phyloP scores from a whole-genome alignment of 2,113 vertebrate species.

The Ellobius talpinus region DNA sequence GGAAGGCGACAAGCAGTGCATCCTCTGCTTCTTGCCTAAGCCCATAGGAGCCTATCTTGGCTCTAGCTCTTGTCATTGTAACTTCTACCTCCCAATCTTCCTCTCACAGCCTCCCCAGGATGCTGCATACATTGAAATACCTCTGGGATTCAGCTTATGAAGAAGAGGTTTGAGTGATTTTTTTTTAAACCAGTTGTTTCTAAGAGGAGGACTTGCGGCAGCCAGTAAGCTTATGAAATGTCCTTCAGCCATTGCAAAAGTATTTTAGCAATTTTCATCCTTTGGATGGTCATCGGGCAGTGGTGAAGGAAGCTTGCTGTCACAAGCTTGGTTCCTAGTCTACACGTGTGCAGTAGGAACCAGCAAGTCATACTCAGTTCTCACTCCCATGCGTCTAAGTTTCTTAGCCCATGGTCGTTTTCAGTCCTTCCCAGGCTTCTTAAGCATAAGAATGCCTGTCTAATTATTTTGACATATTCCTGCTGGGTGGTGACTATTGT shows the following conservation, averaged over 20 bases:
- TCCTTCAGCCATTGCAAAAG: not conserved
- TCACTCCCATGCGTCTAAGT: not conserved
- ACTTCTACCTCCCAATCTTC: not conserved
- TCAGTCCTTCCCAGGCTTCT: slow-evolving; percentile 17
- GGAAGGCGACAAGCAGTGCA: not conserved
- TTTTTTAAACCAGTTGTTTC: not conserved
- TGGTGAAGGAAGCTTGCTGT: not conserved
- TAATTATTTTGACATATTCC: slow-evolving; percentile 72
- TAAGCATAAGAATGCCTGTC: slow-evolving; percentile 30
- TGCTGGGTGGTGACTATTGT: slow-evolving; percentile 27
- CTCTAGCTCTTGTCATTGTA: too few species aligned
- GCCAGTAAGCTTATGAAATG: not conserved
- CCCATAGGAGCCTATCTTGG: rapidly evolving
- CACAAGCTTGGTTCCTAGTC: not conserved
- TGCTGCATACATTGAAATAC: not conserved
- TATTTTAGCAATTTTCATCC: not conserved
- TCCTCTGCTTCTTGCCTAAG: not conserved
- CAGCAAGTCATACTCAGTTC: not conserved
- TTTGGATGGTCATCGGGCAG: not conserved
- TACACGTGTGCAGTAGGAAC: not conserved
- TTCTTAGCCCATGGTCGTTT: slow-evolving; percentile 1
- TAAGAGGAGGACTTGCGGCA: slow-evolving; percentile 21
- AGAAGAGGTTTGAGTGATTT: not conserved
- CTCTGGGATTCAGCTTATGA: not conserved
- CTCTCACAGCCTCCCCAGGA: not conserved